Conservation (phyloP, 2,113 vertebrate genomes). For the Forbesichthys papilliferus region DNA sequence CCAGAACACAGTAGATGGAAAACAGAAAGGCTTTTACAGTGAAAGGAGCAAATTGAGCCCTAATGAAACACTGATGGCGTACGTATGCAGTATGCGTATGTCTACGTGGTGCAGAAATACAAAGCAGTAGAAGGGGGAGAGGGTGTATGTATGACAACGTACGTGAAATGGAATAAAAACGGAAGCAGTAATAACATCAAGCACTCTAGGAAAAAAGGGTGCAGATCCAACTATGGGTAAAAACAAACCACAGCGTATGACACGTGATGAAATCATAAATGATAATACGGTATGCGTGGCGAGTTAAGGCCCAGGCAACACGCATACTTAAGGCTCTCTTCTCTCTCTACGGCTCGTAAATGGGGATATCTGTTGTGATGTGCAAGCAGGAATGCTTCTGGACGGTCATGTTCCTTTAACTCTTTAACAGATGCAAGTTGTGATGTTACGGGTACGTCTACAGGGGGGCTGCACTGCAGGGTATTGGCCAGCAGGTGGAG, state of each 20-base stretch:
- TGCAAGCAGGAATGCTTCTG: no score
- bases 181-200: not conserved
- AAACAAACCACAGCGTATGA: not conserved
- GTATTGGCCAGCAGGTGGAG: constrained; percentile 5
- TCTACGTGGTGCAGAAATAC: constrained; percentile 5
- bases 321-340: not conserved
- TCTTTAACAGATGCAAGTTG: not conserved
- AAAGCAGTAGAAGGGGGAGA: constrained; percentile 6
- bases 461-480: constrained; percentile 14
- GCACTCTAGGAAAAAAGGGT: constrained; percentile 17
- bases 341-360: not conserved
- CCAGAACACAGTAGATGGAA: not conserved
- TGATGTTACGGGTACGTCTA: constrained; percentile 26
- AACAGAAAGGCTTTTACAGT: no score
- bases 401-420: not conserved
- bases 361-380: no score
- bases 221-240: constrained; percentile 2
- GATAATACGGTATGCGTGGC: not conserved
- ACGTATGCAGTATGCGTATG: no score
- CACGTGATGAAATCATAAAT: not conserved
- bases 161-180: not conserved
- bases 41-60: no score
- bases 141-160: constrained; percentile 20
- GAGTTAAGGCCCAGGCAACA: constrained; percentile 3
- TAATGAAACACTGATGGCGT: no score